These are phyloP conservation scores for Drosophila quinaria DNA, from an alignment of 2,888 invertebrate species.

Conservation along the genomic window DNA sequence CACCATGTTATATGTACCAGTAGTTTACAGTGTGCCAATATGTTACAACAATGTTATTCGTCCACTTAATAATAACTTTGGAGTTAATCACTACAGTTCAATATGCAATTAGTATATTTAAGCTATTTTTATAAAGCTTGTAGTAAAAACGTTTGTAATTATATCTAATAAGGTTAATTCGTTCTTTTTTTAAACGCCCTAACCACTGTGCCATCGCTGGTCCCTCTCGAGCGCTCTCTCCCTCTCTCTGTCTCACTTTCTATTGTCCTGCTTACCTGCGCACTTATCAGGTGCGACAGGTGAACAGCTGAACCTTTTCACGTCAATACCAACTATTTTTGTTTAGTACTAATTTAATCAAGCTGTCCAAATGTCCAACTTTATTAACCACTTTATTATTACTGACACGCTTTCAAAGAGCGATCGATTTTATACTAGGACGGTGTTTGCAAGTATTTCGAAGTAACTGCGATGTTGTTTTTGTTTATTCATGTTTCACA, in stretches of 20 bases:
- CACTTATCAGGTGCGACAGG: constrained; percentile 41
- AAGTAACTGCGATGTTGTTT: constrained; percentile 7
- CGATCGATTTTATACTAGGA: constrained; percentile 66
- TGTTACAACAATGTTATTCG: not conserved
- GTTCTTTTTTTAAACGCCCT: not conserved
- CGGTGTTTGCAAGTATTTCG: constrained; percentile 1
- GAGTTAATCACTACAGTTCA: not conserved
- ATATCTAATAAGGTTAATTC: not conserved
- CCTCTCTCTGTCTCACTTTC: constrained; percentile 26
- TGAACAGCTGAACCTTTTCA: constrained; percentile 61
- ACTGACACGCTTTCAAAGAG: constrained; percentile 64
- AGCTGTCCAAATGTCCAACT: constrained; percentile 34
- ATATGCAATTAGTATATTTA: constrained; percentile 2
- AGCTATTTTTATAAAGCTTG: not conserved
- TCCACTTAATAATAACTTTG: not conserved
- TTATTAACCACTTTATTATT: constrained; percentile 44
- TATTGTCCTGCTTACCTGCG: constrained; percentile 46
- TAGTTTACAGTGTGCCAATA: constrained; percentile 38
- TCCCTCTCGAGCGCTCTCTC: not conserved
- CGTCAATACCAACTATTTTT: constrained; percentile 35
- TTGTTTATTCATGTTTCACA: constrained; percentile 36
- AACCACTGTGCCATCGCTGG: constrained; percentile 39
- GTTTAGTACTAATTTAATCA: constrained; percentile 48
- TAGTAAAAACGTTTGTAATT: not conserved
- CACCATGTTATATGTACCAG: not conserved